Percentiles rank a stretch among this genome's conserved stretches.
phyloP scores from a whole-genome alignment of 1,140 invertebrate genomes.

The Brachionus plicatilis region DNA sequence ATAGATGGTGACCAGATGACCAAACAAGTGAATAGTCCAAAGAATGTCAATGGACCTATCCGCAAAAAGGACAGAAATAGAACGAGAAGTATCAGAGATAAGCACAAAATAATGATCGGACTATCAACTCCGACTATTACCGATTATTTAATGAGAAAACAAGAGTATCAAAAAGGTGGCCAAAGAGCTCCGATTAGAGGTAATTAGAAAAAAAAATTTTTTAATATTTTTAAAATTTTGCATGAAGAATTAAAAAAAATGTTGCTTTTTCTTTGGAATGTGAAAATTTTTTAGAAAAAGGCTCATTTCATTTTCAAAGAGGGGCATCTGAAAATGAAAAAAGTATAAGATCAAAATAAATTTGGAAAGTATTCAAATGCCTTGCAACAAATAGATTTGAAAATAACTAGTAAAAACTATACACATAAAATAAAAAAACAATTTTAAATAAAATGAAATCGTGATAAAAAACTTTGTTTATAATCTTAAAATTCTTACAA shows the following conservation, averaged over 20 bases:
- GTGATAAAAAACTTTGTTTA: too few species aligned
- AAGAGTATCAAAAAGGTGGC: constrained; percentile 33
- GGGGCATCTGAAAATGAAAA: too few species aligned
- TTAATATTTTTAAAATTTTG: neutral
- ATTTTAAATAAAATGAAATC: too few species aligned
- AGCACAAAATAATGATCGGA: neutral
- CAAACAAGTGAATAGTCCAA: neutral
- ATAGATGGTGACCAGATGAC: neutral
- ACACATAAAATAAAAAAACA: too few species aligned
- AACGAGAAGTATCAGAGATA: constrained; percentile 35
- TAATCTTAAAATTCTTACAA: too few species aligned
- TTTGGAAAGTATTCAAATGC: neutral
- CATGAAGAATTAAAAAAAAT: neutral
- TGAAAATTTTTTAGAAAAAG: too few species aligned
- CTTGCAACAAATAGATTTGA: too few species aligned
- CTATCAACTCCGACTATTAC: neutral
- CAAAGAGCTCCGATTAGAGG: constrained; percentile 33
- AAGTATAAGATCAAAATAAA: neutral
- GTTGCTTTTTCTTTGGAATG: too few species aligned
- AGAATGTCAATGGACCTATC: neutral
- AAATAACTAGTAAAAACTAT: too few species aligned
- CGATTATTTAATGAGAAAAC: constrained; percentile 7
- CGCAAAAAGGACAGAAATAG: constrained; percentile 27
- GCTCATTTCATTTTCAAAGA: too few species aligned
- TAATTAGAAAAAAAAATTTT: neutral